Conservation (phyloP, 1,140 invertebrate species). For the Aphis craccivora region DNA sequence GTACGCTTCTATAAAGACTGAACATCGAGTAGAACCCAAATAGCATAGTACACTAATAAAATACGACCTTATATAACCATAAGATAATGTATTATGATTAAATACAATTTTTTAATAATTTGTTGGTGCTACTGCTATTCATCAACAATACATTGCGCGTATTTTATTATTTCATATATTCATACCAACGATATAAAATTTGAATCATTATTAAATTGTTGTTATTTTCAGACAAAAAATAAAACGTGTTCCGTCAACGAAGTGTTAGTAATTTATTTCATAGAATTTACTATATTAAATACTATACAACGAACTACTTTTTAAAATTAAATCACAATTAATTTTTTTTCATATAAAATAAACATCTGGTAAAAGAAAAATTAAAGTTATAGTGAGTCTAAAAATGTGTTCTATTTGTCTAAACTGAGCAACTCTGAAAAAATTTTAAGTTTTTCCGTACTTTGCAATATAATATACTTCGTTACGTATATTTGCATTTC, state of each 20-base stretch:
- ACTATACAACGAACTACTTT: neutral
- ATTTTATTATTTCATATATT: neutral
- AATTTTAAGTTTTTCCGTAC: neutral
- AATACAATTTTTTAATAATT: neutral
- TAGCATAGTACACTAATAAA: too few relatives aligned
- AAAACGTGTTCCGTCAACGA: neutral
- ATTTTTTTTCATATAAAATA: neutral
- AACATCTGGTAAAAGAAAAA: neutral
- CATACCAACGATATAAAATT: too few relatives aligned
- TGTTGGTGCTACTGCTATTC: neutral
- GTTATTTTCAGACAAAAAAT: neutral
- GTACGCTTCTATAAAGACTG: too few relatives aligned
- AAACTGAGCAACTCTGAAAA: neutral
- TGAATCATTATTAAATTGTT: too few relatives aligned
- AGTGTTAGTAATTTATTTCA: neutral
- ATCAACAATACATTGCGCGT: neutral
- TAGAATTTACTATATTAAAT: neutral
- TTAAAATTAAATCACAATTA: neutral
- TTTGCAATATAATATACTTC: neutral
- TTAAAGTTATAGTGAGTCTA: neutral
- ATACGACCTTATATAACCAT: too few relatives aligned
- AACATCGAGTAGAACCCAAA: too few relatives aligned
- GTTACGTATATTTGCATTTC: neutral
- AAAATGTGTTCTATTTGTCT: neutral
- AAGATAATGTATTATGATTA: neutral